Evolutionary conservation across 2,888 invertebrate genomes (phyloP), one percentile per base, ranked within the genome.

Genomic region (Schizaphis graminum): DNA sequence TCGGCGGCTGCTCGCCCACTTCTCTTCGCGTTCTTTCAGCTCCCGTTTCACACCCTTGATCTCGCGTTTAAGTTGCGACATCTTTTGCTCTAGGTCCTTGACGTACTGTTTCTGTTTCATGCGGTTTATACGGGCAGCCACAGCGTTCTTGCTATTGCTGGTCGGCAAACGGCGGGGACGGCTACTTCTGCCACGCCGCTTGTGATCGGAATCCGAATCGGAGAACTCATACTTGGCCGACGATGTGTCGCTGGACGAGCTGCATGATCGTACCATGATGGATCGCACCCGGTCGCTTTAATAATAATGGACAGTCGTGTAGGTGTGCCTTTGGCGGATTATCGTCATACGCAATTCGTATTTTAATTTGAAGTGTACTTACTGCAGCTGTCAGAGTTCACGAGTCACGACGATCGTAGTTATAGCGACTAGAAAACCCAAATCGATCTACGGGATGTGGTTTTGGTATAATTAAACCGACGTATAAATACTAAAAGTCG

Each of bases 101-200:
- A 93, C 93, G 1, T 93, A 93, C 57, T 93, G 89, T 57, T 93
- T 93, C 16, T 93, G 93, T 84, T 93, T 93, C 24, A 89, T 93
- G 35, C 93, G 93, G 24, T 93, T 93, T 85, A 93, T 93, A 3
- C 93, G 93, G 1, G 93, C 93, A 1, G 93, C 93, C 4, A 93
- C 89, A n/a, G 93, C 93, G 8, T 93, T 93, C 77, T 93, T 93
- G 28, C 89, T 93, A 10, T 93, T 93, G 53, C 93, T 93, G 77
- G 93, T 93, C 10, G 93, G 93, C 77, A 93, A 47, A 49, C 93
- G 93, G 7, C 93, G 89, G 1, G 93, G 93, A 21, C 93, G 67
- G 1, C 56, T 93, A 10, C 56, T 89, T 1, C n/a, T n/a, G 5
- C 89, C 56, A 16, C 35, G 67, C 7, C n/a, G 77, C n/a, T 89